Conservation (phyloP, 2,797 vertebrate species). For the Limnodromus scolopaceus region DNA sequence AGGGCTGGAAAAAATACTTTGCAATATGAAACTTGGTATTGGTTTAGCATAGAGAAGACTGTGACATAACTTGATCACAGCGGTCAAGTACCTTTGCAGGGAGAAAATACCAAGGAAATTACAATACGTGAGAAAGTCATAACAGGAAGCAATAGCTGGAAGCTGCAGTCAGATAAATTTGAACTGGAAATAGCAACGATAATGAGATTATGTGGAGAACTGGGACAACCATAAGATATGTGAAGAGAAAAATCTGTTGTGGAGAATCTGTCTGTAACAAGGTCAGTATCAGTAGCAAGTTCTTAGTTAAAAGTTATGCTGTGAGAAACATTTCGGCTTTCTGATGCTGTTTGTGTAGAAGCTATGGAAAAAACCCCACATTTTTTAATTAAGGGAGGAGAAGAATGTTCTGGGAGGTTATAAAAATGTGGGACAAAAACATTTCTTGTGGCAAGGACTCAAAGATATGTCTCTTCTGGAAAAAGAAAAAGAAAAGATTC, state of each 20-base stretch:
- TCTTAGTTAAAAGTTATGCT: neutral
- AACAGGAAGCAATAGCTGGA: slow-evolving; percentile 51
- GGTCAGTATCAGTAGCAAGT: neutral
- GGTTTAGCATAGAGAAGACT: neutral
- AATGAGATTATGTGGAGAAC: neutral
- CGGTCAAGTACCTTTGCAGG: neutral
- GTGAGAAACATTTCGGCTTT: neutral
- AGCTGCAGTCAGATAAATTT: slow-evolving; percentile 24
- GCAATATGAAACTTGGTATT: neutral
- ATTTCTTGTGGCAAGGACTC: slow-evolving; percentile 34
- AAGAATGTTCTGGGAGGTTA: slow-evolving; percentile 49
- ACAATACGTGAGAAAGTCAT: neutral
- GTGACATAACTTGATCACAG: neutral
- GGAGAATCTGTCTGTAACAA: neutral
- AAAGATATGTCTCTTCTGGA: slow-evolving; percentile 12
- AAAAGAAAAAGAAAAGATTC: neutral
- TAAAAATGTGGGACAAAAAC: slow-evolving; percentile 34
- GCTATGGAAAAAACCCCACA: neutral
- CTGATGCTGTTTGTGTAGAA: slow-evolving; percentile 28
- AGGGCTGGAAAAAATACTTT: neutral
- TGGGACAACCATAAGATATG: neutral
- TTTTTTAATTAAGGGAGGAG: slow-evolving; percentile 53
- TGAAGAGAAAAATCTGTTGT: slow-evolving; percentile 40
- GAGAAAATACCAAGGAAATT: slow-evolving; percentile 9
- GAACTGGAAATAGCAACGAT: neutral